Base-by-base conservation (phyloP, 2,113 vertebrate species). In the Apteryx mantelli region DNA sequence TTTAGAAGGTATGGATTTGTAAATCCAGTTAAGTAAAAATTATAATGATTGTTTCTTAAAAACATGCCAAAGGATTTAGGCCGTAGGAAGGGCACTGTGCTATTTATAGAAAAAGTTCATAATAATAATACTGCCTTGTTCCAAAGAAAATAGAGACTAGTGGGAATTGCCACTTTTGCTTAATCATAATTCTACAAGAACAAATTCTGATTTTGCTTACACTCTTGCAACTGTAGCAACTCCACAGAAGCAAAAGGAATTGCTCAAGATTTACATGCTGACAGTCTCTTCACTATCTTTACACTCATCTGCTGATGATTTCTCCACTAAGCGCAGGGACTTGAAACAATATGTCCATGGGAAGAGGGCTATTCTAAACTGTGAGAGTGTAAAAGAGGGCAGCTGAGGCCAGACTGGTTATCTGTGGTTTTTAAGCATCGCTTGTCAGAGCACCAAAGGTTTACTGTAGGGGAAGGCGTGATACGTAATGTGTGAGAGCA, bases 281-380 rank as follows among this genome's bases (percentile, higher is more conserved):
- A 28, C 4, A 26, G 4, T 68, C 19, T 73, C 22, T 87, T 84
- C 32, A 4, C 50, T 94, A 1, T 71, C 42, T 87, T 89, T 42
- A 11, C 9, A 4, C 4, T 1, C 0, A 0, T 68, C 82, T 64
- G 8, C 19, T 56, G 32, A 22, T 32, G 24, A 70, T 58, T 84
- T 85, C 48, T 64, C 60, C 44, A 64, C 18, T 71, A 55, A 85
- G 36, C 18, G 91, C 46, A 53, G 50, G 64, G 50, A 48, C 82
- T 87, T 71, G 10, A 75, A 83, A 22, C 38, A 30, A 21, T 9
- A 21, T 11, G 5, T 53, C 65, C 1, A 0, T 17, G 4, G 34
- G 36, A 95, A 75, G 60, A 34, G 25, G 19, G 1, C 28, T 71
- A 3, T 25, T 86, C 13, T 81, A 44, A 93, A 44, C 9, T 14